A percentile compares a stretch with the other conserved stretches of the same genome.
Evolutionary conservation across 2,113 vertebrate genomes (phyloP).

Genomic region (Sprattus sprattus): DNA sequence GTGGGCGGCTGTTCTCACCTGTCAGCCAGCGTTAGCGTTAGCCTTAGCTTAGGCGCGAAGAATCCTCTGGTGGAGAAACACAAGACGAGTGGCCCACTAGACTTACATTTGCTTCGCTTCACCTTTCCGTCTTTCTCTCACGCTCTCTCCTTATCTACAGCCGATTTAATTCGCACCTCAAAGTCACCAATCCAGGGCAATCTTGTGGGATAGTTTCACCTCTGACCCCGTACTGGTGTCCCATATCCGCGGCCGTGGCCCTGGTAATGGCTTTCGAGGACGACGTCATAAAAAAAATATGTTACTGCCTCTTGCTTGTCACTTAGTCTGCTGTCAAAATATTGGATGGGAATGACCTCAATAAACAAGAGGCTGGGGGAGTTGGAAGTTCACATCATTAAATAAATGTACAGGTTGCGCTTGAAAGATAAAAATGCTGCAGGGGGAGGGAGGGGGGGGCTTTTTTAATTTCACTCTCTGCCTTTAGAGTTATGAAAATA

Average conservation of each 20-base stretch:
- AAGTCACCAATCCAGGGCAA: neutral
- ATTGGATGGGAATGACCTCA: constrained; percentile 17
- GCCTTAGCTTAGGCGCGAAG: neutral
- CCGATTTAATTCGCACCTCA: constrained; percentile 17
- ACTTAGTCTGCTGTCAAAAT: constrained; percentile 13
- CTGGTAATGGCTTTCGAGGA: neutral
- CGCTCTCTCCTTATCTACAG: neutral
- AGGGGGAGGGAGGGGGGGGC: neutral
- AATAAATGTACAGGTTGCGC: constrained; percentile 17
- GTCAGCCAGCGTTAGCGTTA: neutral
- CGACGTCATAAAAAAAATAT: neutral
- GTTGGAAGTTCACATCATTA: neutral
- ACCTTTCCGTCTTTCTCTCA: neutral
- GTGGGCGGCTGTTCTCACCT: neutral
- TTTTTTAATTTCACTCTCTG: neutral
- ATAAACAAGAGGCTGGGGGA: neutral
- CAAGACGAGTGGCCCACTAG: neutral
- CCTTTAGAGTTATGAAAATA: neutral
- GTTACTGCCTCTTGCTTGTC: constrained; percentile 6
- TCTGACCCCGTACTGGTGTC: neutral
- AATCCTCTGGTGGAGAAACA: neutral
- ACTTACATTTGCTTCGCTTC: neutral
- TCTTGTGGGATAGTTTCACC: neutral
- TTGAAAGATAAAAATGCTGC: neutral
- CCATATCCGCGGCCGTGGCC: neutral